phyloP scores from a whole-genome alignment of 2,113 vertebrate genomes.

The Burhinus bistriatus region DNA sequence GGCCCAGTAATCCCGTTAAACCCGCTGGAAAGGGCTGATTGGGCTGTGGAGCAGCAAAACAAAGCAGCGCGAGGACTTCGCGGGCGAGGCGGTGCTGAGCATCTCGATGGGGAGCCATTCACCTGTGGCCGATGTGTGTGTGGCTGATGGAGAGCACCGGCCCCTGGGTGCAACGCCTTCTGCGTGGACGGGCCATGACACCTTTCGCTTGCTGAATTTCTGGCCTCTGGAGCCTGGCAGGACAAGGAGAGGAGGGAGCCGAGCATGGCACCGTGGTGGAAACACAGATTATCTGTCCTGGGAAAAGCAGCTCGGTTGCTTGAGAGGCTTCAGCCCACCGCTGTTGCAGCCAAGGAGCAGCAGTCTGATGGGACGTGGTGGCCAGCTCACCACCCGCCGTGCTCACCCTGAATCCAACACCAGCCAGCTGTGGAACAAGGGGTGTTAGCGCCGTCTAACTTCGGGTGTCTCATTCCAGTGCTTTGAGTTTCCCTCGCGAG shows the following conservation, averaged over 20 bases:
- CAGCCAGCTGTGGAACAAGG: not conserved
- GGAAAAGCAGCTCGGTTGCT: not conserved
- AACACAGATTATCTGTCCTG: not conserved
- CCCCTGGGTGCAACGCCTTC: not conserved
- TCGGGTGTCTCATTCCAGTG: not conserved
- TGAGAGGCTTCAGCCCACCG: not conserved
- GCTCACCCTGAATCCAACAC: not conserved
- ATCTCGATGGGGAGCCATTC: rapidly evolving
- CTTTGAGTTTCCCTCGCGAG: not conserved
- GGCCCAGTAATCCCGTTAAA: conserved; percentile 27
- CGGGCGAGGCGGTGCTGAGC: not conserved
- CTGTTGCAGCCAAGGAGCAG: not conserved
- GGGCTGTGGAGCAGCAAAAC: not conserved
- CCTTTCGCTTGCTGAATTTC: not conserved
- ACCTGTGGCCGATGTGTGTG: rapidly evolving
- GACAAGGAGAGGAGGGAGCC: not conserved
- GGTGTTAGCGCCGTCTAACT: rapidly evolving
- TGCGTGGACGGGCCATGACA: rapidly evolving
- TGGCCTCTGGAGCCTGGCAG: not conserved
- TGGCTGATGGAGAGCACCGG: not conserved
- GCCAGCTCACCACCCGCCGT: rapidly evolving
- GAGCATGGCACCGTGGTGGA: rapidly evolving
- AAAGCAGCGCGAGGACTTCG: not conserved
- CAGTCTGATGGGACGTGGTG: not conserved
- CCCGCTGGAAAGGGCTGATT: not conserved